Conservation (phyloP, 2,888 invertebrate genomes). For the Chrysolina haemoptera region DNA sequence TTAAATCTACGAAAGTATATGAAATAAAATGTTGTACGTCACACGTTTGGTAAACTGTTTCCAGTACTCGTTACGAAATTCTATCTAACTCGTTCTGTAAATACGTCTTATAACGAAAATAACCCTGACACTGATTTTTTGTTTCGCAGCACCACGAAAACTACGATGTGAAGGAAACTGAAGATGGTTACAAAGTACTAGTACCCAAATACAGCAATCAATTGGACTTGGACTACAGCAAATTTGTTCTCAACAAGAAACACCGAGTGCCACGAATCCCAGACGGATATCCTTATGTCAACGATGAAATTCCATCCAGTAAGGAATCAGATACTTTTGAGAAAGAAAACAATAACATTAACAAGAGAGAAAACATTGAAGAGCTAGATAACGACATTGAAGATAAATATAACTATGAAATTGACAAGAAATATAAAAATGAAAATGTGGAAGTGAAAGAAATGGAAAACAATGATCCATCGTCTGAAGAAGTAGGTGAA, state of each 20-base stretch:
- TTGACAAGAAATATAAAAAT: not conserved
- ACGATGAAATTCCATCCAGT: conserved; percentile 33
- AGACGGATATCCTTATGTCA: conserved; percentile 29
- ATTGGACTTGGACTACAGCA: conserved; percentile 24
- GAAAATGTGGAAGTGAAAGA: not conserved
- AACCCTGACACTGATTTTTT: too few species aligned
- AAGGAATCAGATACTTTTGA: not conserved
- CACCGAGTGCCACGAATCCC: conserved; percentile 19
- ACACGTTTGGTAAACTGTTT: too few species aligned
- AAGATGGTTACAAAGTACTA: conserved; percentile 35
- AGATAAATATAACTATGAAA: not conserved
- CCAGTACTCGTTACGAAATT: too few species aligned
- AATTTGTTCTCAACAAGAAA: not conserved
- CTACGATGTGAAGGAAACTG: conserved; percentile 26
- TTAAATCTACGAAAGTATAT: too few species aligned
- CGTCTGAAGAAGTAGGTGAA: not conserved
- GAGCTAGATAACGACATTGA: not conserved
- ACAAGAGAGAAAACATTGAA: not conserved
- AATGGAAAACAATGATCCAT: not conserved
- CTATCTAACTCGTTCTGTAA: too few species aligned
- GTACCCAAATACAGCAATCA: conserved; percentile 28
- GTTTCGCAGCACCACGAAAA: conserved; percentile 29
- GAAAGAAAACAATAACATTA: not conserved
- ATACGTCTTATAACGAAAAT: too few species aligned
- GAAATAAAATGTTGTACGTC: too few species aligned